A percentile compares a stretch with the other conserved stretches of the same genome.
phyloP scores from a whole-genome alignment of 92 coral and sea anemone species.

The Heteractis magnifica region DNA sequence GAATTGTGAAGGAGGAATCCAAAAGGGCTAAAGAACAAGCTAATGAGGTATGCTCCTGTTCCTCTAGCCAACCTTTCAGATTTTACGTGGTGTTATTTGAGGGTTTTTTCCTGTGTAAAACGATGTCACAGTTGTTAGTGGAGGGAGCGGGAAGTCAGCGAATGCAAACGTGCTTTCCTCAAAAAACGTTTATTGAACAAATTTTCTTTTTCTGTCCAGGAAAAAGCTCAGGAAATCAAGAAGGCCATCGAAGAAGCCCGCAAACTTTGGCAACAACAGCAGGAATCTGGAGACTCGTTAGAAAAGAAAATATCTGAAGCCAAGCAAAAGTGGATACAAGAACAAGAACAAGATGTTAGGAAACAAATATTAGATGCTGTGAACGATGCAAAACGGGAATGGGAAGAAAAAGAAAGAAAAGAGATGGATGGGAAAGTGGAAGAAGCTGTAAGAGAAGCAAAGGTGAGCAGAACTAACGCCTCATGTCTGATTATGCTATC shows the following conservation, averaged over 20 bases:
- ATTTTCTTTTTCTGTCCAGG: background rate
- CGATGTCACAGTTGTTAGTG: no score
- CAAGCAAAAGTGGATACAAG: slow-evolving; percentile 35
- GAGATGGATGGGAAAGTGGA: slow-evolving; percentile 46
- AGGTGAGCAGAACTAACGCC: slow-evolving; percentile 4
- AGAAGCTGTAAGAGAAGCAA: slow-evolving; percentile 24
- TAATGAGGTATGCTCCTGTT: slow-evolving; percentile 9
- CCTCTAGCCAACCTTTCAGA: background rate
- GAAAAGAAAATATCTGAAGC: slow-evolving; percentile 51
- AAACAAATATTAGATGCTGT: slow-evolving; percentile 54
- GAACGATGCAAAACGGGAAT: slow-evolving; percentile 52
- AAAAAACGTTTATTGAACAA: no score
- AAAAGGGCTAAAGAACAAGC: slow-evolving; percentile 41
- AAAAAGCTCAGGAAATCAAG: slow-evolving; percentile 1
- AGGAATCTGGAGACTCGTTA: slow-evolving; percentile 16
- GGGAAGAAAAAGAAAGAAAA: slow-evolving; percentile 63
- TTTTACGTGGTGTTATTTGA: no score
- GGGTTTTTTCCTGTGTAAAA: background rate
- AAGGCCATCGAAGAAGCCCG: slow-evolving; percentile 49
- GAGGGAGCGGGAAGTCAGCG: no score
- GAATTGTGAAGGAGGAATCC: slow-evolving; percentile 36
- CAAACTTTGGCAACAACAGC: slow-evolving; percentile 47
- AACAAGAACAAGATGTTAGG: slow-evolving; percentile 57
- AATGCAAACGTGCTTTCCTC: background rate
- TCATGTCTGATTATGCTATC: no score